Base-by-base conservation (phyloP, 2,113 vertebrate genomes). In the Aepyceros melampus region DNA sequence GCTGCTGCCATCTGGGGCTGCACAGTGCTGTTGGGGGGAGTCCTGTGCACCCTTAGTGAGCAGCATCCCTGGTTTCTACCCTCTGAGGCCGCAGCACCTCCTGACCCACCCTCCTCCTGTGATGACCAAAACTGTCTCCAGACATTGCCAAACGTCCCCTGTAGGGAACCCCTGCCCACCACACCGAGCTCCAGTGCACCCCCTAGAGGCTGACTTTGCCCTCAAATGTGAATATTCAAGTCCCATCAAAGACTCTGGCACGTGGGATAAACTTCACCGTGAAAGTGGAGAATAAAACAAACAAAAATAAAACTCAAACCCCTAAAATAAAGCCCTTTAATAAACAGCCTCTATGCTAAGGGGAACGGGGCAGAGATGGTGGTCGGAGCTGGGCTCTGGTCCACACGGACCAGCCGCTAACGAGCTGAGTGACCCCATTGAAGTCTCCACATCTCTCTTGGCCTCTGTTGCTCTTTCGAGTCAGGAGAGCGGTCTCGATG, bases 361-460 rank as follows among this genome's bases (percentile, higher is more conserved):
- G 81, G 14, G 29, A n/a, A n/a, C 0, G 5, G 11, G 31, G 19
- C 7, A 45, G 51, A 2, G 7, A 47, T 0, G 0, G 47, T 6
- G 36, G 71, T 6, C 5, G 3, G 58, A 31, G 78, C 9, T 19
- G 49, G 74, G 13, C 11, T 56, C 58, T 36, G 23, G 25, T 33
- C 58, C 33, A 13, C 23, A 6, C 0, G 1, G 14, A 81, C 21
- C 40, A 7, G n/a, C 62, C 21, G 6, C 53, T n/a, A 43, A n/a
- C 7, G 16, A 45, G 56, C 27, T 1, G 0, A 36, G 47, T 15
- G 62, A 36, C 81, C 51, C 58, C 5, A 10, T 76, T 4, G 14
- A 36, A 74, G 27, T 36, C 43, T 62, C 82, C 40, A 11, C 6
- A 0, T 23, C 21, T 49, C 43, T 86, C 51, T 16, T 9, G 21